Evolutionary conservation across 2,113 vertebrate genomes (phyloP), one percentile per base, ranked within the genome.

Genomic region (Pelecanus crispus): DNA sequence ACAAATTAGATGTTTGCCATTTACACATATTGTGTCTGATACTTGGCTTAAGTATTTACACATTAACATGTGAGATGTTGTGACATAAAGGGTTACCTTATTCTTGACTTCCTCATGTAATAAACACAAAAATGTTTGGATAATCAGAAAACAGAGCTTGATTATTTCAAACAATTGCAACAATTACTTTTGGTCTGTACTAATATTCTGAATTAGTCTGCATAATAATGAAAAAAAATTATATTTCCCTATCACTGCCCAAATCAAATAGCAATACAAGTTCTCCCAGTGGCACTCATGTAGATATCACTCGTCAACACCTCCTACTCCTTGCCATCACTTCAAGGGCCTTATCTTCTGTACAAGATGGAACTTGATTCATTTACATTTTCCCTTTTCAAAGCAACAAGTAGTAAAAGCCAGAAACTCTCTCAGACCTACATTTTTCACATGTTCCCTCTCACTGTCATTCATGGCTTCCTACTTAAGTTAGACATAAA

Each of bases 141-240:
- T 77, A 74, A 67, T 83, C 79, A 87, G 28, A 66, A 83, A 97
- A 50, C n/a, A 86, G 56, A 86, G 16, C 40, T 45, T 91, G 63
- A 59, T 83, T 88, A 79, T 67, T 95, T 77, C n/a, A 95, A 95
- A 88, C 66, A 92, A 93, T 91, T 86, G 65, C 26, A 93, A 81
- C 66, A 95, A 91, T 96, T 96, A 73, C 38, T 77, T 96, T 96
- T 92, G 66, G 67, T 90, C 67, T n/a, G 40, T 59, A 68, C 26
- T 53, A 73, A 88, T 92, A 88, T 78, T 86, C 42, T 93, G 79
- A 75, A 90, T 96, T 86, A 85, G 52, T n/a, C 72, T 92, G 81
- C 90, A 91, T 72, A 94, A 83, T 86, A 67, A 44, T 81, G 49
- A 61, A 80, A 29, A 29, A 90, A 95, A 92, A 74, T 89, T 84